Conservation (phyloP, 2,797 vertebrate genomes). For the Sarcoramphus papa region DNA sequence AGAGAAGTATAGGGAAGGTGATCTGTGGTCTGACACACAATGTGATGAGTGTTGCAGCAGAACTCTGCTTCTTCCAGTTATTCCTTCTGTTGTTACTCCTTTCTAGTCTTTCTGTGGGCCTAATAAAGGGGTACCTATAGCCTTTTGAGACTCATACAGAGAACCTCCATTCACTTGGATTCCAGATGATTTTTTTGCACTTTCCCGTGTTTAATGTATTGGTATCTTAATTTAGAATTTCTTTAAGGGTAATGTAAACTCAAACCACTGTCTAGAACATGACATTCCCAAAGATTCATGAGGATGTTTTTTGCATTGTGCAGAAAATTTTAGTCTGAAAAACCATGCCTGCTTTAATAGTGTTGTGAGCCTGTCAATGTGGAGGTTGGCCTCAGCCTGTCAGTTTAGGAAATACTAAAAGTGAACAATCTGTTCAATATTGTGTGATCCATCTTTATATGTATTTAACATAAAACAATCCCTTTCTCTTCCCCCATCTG, state of each 20-base stretch:
- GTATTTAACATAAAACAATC: not conserved
- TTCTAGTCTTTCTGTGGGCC: not conserved
- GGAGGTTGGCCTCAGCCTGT: not conserved
- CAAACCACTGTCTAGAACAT: not conserved
- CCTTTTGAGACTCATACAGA: not conserved
- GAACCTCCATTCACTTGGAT: not conserved
- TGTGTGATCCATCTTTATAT: not conserved
- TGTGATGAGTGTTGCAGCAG: not conserved
- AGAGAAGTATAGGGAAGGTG: not conserved
- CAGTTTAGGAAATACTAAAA: not conserved
- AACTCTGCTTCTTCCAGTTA: not conserved
- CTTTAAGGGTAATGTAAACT: not conserved
- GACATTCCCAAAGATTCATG: not conserved
- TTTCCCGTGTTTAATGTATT: not conserved
- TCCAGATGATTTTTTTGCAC: not conserved
- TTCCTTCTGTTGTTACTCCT: not conserved
- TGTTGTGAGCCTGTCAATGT: not conserved
- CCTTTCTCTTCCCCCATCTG: not conserved
- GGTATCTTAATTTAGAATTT: not conserved
- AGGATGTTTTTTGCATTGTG: not conserved
- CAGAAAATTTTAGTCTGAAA: not conserved
- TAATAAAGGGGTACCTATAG: not conserved
- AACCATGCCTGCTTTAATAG: not conserved
- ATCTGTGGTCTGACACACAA: not conserved
- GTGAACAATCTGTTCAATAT: constrained; percentile 31